Conservation (phyloP, 1,140 invertebrate genomes). For the Danaus plexippus region DNA sequence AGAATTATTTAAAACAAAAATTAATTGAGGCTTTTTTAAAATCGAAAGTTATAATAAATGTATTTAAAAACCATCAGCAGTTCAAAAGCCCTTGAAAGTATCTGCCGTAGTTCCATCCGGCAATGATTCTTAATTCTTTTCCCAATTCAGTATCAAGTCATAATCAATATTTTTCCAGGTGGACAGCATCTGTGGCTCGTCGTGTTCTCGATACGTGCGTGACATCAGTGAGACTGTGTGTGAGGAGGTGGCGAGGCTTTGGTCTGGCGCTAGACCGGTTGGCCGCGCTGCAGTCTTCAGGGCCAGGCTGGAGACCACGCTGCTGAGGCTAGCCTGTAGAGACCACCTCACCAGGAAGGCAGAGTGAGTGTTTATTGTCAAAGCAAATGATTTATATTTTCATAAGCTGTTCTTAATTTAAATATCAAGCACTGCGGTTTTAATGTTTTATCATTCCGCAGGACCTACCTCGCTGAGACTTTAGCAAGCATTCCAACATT, state of each 20-base stretch:
- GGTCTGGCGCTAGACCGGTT: conserved; percentile 75
- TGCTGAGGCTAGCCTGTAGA: conserved; percentile 39
- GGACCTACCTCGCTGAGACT: conserved; percentile 51
- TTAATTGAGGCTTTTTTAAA: too few species aligned
- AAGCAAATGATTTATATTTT: background rate
- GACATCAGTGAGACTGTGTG: conserved; percentile 92
- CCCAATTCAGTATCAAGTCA: too few species aligned
- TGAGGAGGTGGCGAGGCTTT: conserved; percentile 90
- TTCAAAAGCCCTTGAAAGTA: too few species aligned
- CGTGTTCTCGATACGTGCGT: conserved; percentile 78
- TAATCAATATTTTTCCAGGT: conserved; percentile 69
- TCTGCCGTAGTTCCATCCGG: too few species aligned
- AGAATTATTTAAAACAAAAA: too few species aligned
- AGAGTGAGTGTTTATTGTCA: conserved; percentile 34
- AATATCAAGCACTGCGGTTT: background rate
- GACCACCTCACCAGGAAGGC: conserved; percentile 51
- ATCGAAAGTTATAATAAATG: too few species aligned
- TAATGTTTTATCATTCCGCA: conserved; percentile 20
- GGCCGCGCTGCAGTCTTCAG: conserved; percentile 37
- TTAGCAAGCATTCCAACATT: conserved; percentile 45
- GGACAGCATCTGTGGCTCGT: conserved; percentile 83
- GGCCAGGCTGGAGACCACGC: conserved; percentile 47
- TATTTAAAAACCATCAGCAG: too few species aligned
- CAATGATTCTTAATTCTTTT: too few species aligned
- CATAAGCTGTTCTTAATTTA: too few species aligned